Evolutionary conservation across 2,888 invertebrate species (phyloP), one percentile per base, ranked within the genome.

Genomic region (Geotrupes spiniger): DNA sequence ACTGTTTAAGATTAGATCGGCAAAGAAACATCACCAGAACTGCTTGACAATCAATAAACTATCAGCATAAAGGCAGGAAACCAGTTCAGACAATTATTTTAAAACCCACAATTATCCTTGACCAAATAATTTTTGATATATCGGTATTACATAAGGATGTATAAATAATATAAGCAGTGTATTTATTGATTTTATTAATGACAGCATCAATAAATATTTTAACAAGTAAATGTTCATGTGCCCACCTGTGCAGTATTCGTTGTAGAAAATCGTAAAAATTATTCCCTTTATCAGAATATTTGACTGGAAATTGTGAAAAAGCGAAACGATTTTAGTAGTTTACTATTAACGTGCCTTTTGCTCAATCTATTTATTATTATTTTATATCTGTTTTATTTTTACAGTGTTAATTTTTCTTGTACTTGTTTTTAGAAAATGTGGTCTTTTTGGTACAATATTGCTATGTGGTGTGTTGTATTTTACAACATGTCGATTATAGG

Each of bases 231-330:
- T 21, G 21, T 21, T 21, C 21, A 21, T 21, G 21, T 21, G 6
- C 21, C 36, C 44, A 43, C 53, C 49, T 43, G 47, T 49, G 26
- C 50, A 53, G 53, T 53, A 53, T 53, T 53, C 28, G 36, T 33
- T 27, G 43, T 47, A 47, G 50, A 28, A 44, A 47, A 53, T 52
- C 44, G 28, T 25, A 10, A 16, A 17, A 17, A 16, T 27, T 38
- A 17, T 16, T 46, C 31, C 15, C 39, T 31, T 38, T 39, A 17
- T n/a, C 12, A 8, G 17, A 39, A 46, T 17, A 29, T 16, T 37
- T 31, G 14, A 10, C n/a, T n/a, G 17, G 15, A 40, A 44, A 11
- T 17, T 11, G 27, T 46, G 2, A 6, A 26, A 39, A 39, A 27
- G 12, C 4, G 28, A 25, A 12, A 38, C 29, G 41, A 36, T 52